A percentile compares a stretch with the other conserved stretches of the same genome.
These are phyloP conservation scores for Clarias macrocephalus DNA, from an alignment of 2,113 vertebrate species.

Conservation along the genomic window DNA sequence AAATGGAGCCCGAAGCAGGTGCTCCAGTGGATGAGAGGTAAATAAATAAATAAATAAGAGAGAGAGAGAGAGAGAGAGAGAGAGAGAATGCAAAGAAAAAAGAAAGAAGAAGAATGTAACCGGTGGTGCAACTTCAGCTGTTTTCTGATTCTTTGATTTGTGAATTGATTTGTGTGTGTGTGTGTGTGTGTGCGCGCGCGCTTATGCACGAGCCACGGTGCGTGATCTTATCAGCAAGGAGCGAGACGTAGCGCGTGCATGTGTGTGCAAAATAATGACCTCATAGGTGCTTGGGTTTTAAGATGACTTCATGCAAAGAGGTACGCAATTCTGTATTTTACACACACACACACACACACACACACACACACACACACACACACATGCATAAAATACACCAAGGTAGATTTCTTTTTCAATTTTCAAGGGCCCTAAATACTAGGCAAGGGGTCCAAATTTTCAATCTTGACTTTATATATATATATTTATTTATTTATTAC, in stretches of 20 bases:
- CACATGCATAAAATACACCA: background rate
- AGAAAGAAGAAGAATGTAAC: background rate
- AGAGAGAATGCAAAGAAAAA: background rate
- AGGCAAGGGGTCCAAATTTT: background rate
- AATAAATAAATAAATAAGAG: background rate
- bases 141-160: background rate
- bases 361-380: background rate
- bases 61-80: background rate
- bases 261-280: constrained; percentile 38
- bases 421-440: background rate
- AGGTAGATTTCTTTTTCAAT: no score
- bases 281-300: constrained; percentile 33
- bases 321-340: background rate
- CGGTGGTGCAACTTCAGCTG: background rate
- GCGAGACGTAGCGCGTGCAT: constrained; percentile 27
- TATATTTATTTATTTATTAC: no score
- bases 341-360: background rate
- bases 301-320: constrained; percentile 42
- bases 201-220: constrained; percentile 5
- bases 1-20: constrained; percentile 83
- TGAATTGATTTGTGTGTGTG: constrained; percentile 24
- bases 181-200: background rate
- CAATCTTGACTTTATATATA: background rate
- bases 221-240: constrained; percentile 50
- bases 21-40: constrained; percentile 85